Evolutionary conservation across 1,140 invertebrate genomes (phyloP), one percentile per base, ranked within the genome.

Genomic region (Drosophila burlai): DNA sequence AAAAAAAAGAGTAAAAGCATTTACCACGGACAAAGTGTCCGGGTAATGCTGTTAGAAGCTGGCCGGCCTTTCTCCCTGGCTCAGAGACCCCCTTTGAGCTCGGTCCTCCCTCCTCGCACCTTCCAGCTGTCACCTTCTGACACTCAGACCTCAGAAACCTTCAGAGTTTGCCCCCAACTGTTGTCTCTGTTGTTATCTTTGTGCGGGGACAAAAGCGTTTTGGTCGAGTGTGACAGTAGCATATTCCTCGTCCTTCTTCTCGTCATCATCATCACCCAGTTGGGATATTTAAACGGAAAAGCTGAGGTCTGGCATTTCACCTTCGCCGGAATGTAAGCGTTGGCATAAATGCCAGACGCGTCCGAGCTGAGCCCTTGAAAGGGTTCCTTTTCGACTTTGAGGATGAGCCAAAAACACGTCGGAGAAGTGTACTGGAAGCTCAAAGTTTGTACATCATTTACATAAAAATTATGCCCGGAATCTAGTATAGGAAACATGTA

Each of bases 141-240:
- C 64, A 58, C 57, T 59, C 71, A 15, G 60, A 67, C 42, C 77
- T 55, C 47, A 74, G 66, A 69, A 76, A 77, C 84, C 84, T 80
- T 89, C 84, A 71, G 71, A 63, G 72, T 60, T 62, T 45, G 47
- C 74, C 66, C 40, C 43, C 63, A 43, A 52, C 29, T 58, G 40
- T 65, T 55, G 67, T 66, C 81, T 46, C 34, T 54, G 63, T 45
- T 79, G 79, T 69, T 64, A 57, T 79, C 80, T 73, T 60, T 79
- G 72, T 68, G 71, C 58, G 54, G 80, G 84, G 62, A 87, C 83
- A 87, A 87, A 89, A 82, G 83, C 80, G 72, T 78, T 85, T 71
- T 67, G 65, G 61, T 77, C 61, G 69, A 81, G 77, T 83, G 80
- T 78, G 66, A 68, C 59, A 83, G 84, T 72, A 71, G 77, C 77